phyloP scores from a whole-genome alignment of 2,888 invertebrate species.

The Odiellus spinosus region DNA sequence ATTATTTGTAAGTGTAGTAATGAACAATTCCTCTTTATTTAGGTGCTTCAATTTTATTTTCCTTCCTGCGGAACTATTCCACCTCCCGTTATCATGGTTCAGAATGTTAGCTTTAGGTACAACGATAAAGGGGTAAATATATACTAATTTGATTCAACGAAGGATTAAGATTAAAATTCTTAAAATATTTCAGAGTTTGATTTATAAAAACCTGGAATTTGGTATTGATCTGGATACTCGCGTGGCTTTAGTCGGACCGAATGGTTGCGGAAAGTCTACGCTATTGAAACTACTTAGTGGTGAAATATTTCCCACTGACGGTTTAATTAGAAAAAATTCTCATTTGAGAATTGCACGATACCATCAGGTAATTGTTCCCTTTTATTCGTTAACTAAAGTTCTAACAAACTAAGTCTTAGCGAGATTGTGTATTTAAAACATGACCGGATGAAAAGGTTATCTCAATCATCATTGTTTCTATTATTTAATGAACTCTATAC shows the following conservation, averaged over 20 bases:
- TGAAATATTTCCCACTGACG: constrained; percentile 81
- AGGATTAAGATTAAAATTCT: neutral
- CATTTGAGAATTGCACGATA: constrained; percentile 94
- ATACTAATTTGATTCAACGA: neutral
- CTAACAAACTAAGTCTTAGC: too few species aligned
- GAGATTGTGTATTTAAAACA: too few species aligned
- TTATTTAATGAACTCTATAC: constrained; percentile 5
- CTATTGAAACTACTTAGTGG: constrained; percentile 86
- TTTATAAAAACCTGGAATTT: constrained; percentile 94
- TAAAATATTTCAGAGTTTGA: constrained; percentile 46
- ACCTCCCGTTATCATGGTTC: constrained; percentile 98
- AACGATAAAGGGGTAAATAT: constrained; percentile 44
- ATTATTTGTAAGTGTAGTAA: too few species aligned
- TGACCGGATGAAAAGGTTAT: too few species aligned
- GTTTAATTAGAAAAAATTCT: constrained; percentile 95
- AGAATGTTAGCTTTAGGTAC: constrained; percentile 93
- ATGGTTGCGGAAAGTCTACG: constrained; percentile 98
- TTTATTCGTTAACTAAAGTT: neutral
- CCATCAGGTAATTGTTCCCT: constrained; percentile 62
- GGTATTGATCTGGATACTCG: constrained; percentile 95
- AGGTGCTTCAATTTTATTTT: constrained; percentile 80
- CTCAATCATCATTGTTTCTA: too few species aligned
- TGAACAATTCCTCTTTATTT: too few species aligned
- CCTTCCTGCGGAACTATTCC: constrained; percentile 89
- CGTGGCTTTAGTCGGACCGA: constrained; percentile 86